Percentiles rank a stretch among this genome's conserved stretches.
phyloP scores from a whole-genome alignment of 2,113 vertebrate species.

The Oostethus manadensis region DNA sequence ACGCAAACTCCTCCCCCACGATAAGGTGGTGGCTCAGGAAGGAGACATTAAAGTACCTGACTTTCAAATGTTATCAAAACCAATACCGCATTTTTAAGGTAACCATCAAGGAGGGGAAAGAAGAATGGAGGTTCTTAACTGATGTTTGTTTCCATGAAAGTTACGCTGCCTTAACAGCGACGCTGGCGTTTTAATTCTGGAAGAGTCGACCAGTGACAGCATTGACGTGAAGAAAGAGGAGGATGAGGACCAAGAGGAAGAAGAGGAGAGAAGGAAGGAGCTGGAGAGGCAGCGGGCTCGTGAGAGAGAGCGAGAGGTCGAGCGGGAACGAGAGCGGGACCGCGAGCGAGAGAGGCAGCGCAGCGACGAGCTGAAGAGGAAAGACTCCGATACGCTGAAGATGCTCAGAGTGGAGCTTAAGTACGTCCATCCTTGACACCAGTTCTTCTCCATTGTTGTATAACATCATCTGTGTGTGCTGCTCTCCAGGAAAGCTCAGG shows the following conservation, averaged over 20 bases:
- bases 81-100: too few species aligned
- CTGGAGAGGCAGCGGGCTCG: slow-evolving; percentile 69
- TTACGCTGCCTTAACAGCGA: slow-evolving; percentile 73
- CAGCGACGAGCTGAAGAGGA: slow-evolving; percentile 84
- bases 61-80: too few species aligned
- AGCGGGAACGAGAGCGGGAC: slow-evolving; percentile 71
- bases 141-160: slow-evolving; percentile 25
- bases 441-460: neutral
- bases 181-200: slow-evolving; percentile 49
- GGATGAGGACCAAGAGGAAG: slow-evolving; percentile 74
- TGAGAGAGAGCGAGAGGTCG: slow-evolving; percentile 65
- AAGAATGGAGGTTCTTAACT: neutral
- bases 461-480: neutral
- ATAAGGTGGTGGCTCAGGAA: too few species aligned
- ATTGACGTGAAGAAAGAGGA: slow-evolving; percentile 80
- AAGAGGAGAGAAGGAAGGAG: slow-evolving; percentile 68
- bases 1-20: too few species aligned
- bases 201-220: slow-evolving; percentile 61
- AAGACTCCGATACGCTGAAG: slow-evolving; percentile 85
- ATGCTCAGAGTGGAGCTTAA: slow-evolving; percentile 84
- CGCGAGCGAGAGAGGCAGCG: slow-evolving; percentile 74
- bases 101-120: too few species aligned
- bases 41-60: neutral
- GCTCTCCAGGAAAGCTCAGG: slow-evolving; percentile 82
- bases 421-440: slow-evolving; percentile 48